Conservation (phyloP, 2,113 vertebrate genomes). For the Percina caprodes region DNA sequence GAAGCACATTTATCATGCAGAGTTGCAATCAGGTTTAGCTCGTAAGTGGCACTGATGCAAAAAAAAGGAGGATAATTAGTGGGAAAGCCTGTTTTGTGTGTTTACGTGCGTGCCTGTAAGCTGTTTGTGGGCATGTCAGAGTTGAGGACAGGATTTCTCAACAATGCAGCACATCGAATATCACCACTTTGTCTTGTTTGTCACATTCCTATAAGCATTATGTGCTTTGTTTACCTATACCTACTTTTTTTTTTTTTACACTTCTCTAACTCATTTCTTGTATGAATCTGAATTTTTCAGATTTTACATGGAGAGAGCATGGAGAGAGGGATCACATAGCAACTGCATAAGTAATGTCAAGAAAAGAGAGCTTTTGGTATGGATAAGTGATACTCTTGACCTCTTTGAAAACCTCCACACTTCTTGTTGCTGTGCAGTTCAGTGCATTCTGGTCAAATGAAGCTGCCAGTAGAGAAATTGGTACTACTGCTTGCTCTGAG, state of each 20-base stretch:
- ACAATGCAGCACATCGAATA: neutral
- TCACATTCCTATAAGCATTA: neutral
- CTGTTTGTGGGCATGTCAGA: slow-evolving; percentile 12
- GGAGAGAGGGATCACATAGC: neutral
- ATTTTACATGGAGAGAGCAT: slow-evolving; percentile 9
- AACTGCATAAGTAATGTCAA: neutral
- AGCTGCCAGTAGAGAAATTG: slow-evolving; percentile 59
- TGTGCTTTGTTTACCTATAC: neutral
- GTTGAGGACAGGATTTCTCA: slow-evolving; percentile 16
- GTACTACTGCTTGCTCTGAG: neutral
- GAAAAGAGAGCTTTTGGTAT: neutral
- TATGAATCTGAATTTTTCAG: neutral
- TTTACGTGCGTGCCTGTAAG: slow-evolving; percentile 26
- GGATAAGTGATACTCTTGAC: neutral
- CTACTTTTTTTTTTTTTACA: slow-evolving; percentile 17
- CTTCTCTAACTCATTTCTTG: neutral
- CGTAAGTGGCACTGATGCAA: slow-evolving; percentile 37
- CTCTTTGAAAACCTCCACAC: neutral
- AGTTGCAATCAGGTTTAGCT: slow-evolving; percentile 50
- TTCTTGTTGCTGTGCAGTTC: slow-evolving; percentile 10
- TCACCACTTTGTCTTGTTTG: neutral
- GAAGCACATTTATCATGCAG: slow-evolving; percentile 56
- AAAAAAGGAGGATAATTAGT: slow-evolving; percentile 49
- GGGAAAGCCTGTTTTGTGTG: slow-evolving; percentile 46
- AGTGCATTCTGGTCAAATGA: slow-evolving; percentile 41